Evolutionary conservation across 35 echinoderm and acorn worm species (phyloP).

Genomic region (Diadema setosum): DNA sequence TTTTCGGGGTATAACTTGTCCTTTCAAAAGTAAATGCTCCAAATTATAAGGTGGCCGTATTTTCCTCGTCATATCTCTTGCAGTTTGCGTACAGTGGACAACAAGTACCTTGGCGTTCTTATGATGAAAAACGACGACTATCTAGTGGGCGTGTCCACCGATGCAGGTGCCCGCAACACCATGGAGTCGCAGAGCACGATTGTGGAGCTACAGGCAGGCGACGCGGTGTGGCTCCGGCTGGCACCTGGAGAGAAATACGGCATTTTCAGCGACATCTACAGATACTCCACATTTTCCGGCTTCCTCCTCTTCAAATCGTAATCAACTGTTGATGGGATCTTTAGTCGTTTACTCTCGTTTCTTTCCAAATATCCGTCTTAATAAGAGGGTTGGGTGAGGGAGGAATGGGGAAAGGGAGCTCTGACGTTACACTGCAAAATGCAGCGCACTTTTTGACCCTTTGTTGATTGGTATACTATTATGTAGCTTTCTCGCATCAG

Average conservation of each 20-base stretch:
- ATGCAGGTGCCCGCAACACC: slow-evolving; percentile 44
- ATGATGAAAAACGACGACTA: slow-evolving; percentile 70
- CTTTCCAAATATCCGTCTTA: too few relatives aligned
- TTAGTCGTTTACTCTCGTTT: too few relatives aligned
- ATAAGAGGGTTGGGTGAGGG: too few relatives aligned
- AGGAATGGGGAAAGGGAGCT: too few relatives aligned
- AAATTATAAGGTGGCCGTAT: too few relatives aligned
- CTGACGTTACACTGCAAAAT: too few relatives aligned
- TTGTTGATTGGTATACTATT: too few relatives aligned
- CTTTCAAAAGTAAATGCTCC: too few relatives aligned
- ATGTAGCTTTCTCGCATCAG: too few relatives aligned
- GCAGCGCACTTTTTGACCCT: too few relatives aligned
- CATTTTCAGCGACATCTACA: slow-evolving; percentile 51
- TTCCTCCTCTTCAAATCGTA: slow-evolving; percentile 48
- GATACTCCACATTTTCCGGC: slow-evolving; percentile 68
- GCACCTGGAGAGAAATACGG: slow-evolving; percentile 39
- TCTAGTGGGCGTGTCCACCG: slow-evolving; percentile 41
- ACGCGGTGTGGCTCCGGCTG: slow-evolving; percentile 69
- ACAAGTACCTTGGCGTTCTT: slow-evolving; percentile 36
- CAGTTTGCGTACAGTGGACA: slow-evolving; percentile 62
- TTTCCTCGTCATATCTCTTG: not conserved
- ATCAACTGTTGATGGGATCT: too few relatives aligned
- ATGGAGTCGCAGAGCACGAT: slow-evolving; percentile 72
- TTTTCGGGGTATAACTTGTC: too few relatives aligned
- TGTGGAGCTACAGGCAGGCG: slow-evolving; percentile 25